These are phyloP conservation scores for Caenorhabditis auriculariae DNA, from an alignment of 2,888 invertebrate species.

Conservation along the genomic window DNA sequence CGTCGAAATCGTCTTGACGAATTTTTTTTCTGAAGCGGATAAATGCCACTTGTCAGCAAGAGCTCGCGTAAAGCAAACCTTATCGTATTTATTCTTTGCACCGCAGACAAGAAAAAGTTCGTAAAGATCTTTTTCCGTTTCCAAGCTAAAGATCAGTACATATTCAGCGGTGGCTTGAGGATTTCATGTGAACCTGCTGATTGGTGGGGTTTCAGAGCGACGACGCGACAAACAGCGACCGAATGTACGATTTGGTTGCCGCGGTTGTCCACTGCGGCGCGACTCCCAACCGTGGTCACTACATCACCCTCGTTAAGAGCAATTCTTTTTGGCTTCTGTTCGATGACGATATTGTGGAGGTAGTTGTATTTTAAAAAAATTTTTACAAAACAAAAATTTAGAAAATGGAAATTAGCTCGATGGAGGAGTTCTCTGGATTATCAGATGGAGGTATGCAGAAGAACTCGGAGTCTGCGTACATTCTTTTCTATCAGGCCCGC, in stretches of 20 bases:
- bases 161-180: no score
- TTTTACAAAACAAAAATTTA: conserved; percentile 66
- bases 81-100: no score
- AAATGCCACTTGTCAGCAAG: no score
- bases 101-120: no score
- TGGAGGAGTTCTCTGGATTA: conserved; percentile 99
- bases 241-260: conserved; percentile 95
- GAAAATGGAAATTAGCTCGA: conserved; percentile 98
- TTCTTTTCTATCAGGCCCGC: conserved; percentile 92
- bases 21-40: no score
- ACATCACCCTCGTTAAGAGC: conserved; percentile 98
- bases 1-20: no score
- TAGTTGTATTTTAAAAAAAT: conserved; percentile 69
- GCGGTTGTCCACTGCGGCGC: conserved; percentile 99
- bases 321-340: conserved; percentile 99
- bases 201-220: conserved; percentile 77
- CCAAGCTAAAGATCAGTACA: no score
- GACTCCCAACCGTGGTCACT: conserved; percentile 97
- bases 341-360: conserved; percentile 99
- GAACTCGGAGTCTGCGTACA: conserved; percentile 98
- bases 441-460: conserved; percentile 78
- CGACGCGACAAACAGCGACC: conserved; percentile 95
- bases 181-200: no score
- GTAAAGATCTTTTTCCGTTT: no score
- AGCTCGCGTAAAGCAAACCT: no score